Percentiles rank a stretch among this genome's conserved stretches.
phyloP scores from a whole-genome alignment of 2,888 invertebrate species.

The Coenonympha arcania region DNA sequence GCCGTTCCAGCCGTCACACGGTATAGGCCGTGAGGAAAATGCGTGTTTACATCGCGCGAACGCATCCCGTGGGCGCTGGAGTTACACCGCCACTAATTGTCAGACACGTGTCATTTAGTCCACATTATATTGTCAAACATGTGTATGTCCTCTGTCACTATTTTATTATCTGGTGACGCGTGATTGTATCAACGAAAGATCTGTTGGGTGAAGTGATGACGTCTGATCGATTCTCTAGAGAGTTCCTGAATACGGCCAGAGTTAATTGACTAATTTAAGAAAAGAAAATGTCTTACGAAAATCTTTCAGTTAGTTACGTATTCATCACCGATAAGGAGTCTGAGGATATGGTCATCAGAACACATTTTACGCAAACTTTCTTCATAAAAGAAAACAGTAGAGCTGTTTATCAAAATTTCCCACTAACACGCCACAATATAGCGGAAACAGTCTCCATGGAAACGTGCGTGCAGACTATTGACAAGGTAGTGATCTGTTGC shows the following conservation, averaged over 20 bases:
- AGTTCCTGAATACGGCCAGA: neutral
- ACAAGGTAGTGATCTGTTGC: too few relatives aligned
- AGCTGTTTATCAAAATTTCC: too few relatives aligned
- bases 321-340: too few relatives aligned
- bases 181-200: constrained; percentile 54
- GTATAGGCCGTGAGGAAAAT: neutral
- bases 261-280: too few relatives aligned
- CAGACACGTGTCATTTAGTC: constrained; percentile 69
- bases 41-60: neutral
- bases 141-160: constrained; percentile 12
- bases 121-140: constrained; percentile 51
- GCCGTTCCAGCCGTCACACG: neutral
- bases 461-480: too few relatives aligned
- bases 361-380: too few relatives aligned
- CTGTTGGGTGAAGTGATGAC: constrained; percentile 35
- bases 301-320: too few relatives aligned
- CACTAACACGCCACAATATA: too few relatives aligned
- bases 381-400: too few relatives aligned
- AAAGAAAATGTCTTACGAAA: too few relatives aligned
- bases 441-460: too few relatives aligned
- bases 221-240: neutral
- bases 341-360: too few relatives aligned
- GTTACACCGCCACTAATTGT: constrained; percentile 55
- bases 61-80: constrained; percentile 14
- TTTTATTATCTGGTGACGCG: constrained; percentile 36